Base-by-base conservation (phyloP, 2,888 invertebrate species). In the Drosophila longiperda region DNA sequence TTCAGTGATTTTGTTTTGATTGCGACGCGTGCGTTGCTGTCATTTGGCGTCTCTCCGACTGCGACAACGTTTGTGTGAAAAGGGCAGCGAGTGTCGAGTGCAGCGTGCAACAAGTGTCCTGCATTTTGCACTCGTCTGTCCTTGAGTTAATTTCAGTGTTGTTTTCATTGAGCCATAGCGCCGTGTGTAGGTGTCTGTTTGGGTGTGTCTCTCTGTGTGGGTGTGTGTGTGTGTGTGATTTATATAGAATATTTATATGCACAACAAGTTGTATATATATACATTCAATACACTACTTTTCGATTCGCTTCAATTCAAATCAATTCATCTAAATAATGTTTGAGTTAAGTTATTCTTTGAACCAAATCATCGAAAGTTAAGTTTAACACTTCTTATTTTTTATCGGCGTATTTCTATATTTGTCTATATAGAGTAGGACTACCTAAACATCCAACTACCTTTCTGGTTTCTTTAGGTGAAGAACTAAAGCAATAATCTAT, bases 1-100 rank as follows among this genome's bases (percentile, higher is more conserved):
- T 33, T 62, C 32, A 50, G 64, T 72, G 73, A 68, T 82, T 89
- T 71, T 85, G 75, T 79, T 85, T 87, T 89, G 87, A 87, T 89
- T 87, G 79, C 71, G 87, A 76, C 85, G 78, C 87, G 87, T 86
- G 84, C 89, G 75, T 62, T 66, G 61, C 66, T 60, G 57, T 49
- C 69, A 53, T 53, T 55, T 50, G 52, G 38, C 59, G 52, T 42
- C n/a, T 33, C 48, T 55, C 58, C 45, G 20, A 45, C 23, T 17
- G 23, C 45, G 20, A 23, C 23, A 12, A 32, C 33, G 23, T 11
- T 33, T 23, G 50, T 45, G 32, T 38, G 33, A 23, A 36, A 29
- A 9, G 64, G 17, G 32, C 29, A 33, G 26, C 45, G 53, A 11
- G 40, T 23, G 36, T 40, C 11, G 17, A 23, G 15, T 45, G 45